Evolutionary conservation across 2,888 invertebrate genomes (phyloP).

Genomic region (Orthonychiurus folsomi): DNA sequence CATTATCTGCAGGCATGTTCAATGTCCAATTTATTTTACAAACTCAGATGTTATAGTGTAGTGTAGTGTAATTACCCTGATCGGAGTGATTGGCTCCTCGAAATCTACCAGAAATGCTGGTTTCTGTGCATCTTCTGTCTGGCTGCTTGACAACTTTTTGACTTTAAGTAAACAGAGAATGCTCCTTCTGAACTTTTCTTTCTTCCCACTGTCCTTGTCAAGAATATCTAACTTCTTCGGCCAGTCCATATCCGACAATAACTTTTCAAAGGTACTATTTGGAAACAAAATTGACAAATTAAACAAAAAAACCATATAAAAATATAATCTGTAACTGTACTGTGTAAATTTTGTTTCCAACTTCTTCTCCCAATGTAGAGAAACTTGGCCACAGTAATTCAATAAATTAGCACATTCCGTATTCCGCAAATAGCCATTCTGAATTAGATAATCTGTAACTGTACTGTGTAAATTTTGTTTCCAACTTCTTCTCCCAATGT

Average conservation of each 20-base stretch:
- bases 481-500: conserved; percentile 30
- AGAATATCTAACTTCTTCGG: conserved; percentile 23
- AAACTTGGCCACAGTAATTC: conserved; percentile 23
- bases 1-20: conserved; percentile 25
- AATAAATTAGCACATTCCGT: conserved; percentile 24
- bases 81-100: conserved; percentile 25
- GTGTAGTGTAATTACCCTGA: conserved; percentile 19
- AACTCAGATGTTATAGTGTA: not conserved
- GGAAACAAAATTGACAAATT: too few relatives aligned
- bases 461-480: conserved; percentile 28
- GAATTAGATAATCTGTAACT: too few relatives aligned
- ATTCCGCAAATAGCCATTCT: not conserved
- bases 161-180: conserved; percentile 26
- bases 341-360: conserved; percentile 26
- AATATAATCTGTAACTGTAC: too few relatives aligned
- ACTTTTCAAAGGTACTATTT: conserved; percentile 32
- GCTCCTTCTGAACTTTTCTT: conserved; percentile 32
- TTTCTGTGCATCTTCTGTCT: conserved; percentile 13
- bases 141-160: conserved; percentile 11
- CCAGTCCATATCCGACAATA: conserved; percentile 35
- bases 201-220: not conserved
- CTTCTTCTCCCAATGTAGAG: conserved; percentile 28
- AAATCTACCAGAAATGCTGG: conserved; percentile 10
- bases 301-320: too few relatives aligned
- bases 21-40: conserved; percentile 2